Base-by-base conservation (phyloP, 1,140 invertebrate genomes). In the Euura saliciscinereae region DNA sequence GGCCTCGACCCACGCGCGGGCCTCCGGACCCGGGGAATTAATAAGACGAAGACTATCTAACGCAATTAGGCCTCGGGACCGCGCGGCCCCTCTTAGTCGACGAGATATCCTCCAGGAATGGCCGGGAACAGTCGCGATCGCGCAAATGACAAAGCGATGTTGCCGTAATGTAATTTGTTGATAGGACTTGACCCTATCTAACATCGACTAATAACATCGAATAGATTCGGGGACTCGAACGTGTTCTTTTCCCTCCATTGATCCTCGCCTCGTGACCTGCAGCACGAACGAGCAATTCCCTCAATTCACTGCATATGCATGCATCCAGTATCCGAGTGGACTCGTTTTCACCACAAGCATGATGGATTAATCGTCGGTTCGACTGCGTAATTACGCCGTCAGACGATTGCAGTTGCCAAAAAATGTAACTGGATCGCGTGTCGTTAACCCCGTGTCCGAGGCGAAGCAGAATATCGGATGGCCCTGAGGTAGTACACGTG, bases 1-100 rank as follows among this genome's bases (percentile, higher is more conserved):
- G 45, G 65, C 67, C 65, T 51, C 71, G 65, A 69, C 46, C 51
- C 71, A 68, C 67, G 69, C 68, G 51, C 51, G 51, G 51, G 51
- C 51, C 51, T 59, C 51, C 51, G 51, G 51, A 71, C 65, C 69
- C 59, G 76, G 79, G 82, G 84, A 84, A 87, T 87, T 87, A 87
- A 87, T 87, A 87, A 86, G 82, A 69, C 80, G 75, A 78, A 71
- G 70, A 75, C 80, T 86, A 86, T 86, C 85, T 86, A 86, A 87
- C 79, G 85, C 86, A 86, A 87, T 86, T 87, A 85, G 83, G 75
- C 74, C 77, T 75, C 70, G 70, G 65, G 70, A 75, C 72, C 74
- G 68, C 74, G 74, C 75, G 71, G 71, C 70, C 73, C 73, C 69
- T 66, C 77, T 82, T 80, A 80, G 76, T 28, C 78, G 76, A 71